Evolutionary conservation across 2,797 vertebrate species (phyloP), one percentile per base, ranked within the genome.

Genomic region (Phaenicophaeus curvirostris): DNA sequence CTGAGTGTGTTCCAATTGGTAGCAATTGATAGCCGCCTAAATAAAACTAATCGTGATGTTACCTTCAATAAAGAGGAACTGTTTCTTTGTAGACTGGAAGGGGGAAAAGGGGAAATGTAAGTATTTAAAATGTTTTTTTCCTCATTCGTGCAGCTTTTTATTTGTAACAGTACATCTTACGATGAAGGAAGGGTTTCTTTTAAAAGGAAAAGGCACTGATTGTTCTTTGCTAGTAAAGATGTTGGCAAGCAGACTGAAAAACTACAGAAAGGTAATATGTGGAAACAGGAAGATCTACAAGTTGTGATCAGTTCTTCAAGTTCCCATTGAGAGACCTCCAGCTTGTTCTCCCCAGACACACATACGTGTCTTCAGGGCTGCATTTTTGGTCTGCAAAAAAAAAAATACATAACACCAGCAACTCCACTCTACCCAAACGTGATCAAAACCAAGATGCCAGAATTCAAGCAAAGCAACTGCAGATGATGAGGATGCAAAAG

Each of bases 361-460:
- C 0, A 1, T 35, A 2, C 6, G 7, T 50, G 20, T 55, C 51
- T 46, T 17, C 35, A 18, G 15, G 14, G 30, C 51, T 15, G 2
- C 37, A 31, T 16, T 79, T 90, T 58, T 35, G 23, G 28, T 63
- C 33, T 57, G 61, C 50, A 83, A 82, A 90, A 86, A 31, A 31
- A 42, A 11, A 53, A 74, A 61, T 39, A 80, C 59, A 85, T 28
- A 54, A 76, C 23, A 48, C 12, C n/a, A 85, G 24, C 48, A 80
- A 11, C n/a, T 41, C 57, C 41, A 55, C 28, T 85, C 67, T 71
- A 82, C 17, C 7, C 16, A 27, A 68, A 59, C 8, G 12, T 42
- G 37, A 55, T 21, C 41, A 57, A 62, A 81, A 39, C 3, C 42
- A 20, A 24, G 30, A 33, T 71, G 6, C 31, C n/a, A 78, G 46